Conservation (phyloP, 37 sponge, comb jelly and placozoan species). For the Aplysina aerophoba region DNA sequence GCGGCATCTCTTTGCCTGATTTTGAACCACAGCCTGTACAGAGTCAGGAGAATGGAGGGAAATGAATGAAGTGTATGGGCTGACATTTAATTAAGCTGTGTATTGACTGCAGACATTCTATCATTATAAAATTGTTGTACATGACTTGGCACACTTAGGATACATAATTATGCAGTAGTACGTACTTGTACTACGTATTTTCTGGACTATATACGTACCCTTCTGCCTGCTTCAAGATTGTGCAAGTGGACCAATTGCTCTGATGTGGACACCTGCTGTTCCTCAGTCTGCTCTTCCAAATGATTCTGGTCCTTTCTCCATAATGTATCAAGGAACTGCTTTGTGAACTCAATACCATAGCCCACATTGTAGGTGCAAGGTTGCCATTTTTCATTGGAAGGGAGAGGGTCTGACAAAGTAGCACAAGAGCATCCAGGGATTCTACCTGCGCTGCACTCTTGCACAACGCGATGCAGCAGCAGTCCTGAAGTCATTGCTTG, state of each 20-base stretch:
- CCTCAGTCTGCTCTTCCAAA: not conserved
- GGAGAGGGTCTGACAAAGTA: not conserved
- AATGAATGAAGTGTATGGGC: too few relatives aligned
- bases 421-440: not conserved
- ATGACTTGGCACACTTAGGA: too few relatives aligned
- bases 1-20: too few relatives aligned
- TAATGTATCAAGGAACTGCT: conserved; percentile 1
- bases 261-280: too few relatives aligned
- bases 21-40: too few relatives aligned
- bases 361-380: not conserved
- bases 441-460: not conserved
- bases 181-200: too few relatives aligned
- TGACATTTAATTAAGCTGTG: too few relatives aligned
- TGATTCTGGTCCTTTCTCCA: not conserved
- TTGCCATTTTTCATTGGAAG: not conserved
- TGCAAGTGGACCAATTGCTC: not conserved
- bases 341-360: not conserved
- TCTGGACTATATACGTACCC: not conserved
- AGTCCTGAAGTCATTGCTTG: conserved; percentile 3
- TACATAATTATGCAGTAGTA: too few relatives aligned
- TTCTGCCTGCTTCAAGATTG: conserved; percentile 25
- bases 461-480: not conserved
- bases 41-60: too few relatives aligned
- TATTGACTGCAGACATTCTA: too few relatives aligned
- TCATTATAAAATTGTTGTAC: too few relatives aligned